phyloP scores from a whole-genome alignment of 2,797 vertebrate genomes.

The Cryptoprocta ferox region DNA sequence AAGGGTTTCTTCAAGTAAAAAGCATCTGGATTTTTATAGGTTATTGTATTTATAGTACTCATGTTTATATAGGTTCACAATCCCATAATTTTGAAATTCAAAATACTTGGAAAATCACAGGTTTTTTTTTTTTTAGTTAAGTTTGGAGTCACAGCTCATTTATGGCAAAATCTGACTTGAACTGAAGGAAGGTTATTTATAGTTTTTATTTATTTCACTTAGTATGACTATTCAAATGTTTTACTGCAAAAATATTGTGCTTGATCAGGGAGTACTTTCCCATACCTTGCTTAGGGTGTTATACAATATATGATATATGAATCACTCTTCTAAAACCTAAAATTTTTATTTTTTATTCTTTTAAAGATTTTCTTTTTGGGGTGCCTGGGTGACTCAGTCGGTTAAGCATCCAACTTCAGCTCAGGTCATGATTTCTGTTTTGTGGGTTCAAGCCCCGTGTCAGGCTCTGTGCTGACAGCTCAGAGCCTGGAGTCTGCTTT shows the following conservation, averaged over 20 bases:
- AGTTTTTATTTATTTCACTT: background rate
- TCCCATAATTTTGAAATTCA: background rate
- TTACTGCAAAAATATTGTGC: background rate
- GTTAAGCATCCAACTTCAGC: too few relatives aligned
- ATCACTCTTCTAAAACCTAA: background rate
- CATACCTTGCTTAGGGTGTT: background rate
- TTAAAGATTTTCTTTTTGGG: background rate
- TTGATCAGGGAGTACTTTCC: background rate
- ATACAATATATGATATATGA: background rate
- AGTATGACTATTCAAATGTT: background rate
- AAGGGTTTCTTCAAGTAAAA: slow-evolving; percentile 1
- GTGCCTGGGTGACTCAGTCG: too few relatives aligned
- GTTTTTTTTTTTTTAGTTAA: background rate
- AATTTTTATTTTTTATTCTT: background rate
- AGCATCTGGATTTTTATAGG: background rate
- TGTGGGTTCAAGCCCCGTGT: too few relatives aligned
- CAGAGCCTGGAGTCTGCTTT: too few relatives aligned
- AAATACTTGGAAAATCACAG: background rate
- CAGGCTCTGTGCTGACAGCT: too few relatives aligned
- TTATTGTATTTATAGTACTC: background rate
- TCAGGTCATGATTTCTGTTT: too few relatives aligned
- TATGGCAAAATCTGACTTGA: slow-evolving; percentile 15
- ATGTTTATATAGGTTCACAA: background rate
- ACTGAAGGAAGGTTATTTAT: background rate
- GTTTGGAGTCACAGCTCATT: background rate